Evolutionary conservation across 2,797 vertebrate species (phyloP).

Genomic region (Leptodactylus fallax): DNA sequence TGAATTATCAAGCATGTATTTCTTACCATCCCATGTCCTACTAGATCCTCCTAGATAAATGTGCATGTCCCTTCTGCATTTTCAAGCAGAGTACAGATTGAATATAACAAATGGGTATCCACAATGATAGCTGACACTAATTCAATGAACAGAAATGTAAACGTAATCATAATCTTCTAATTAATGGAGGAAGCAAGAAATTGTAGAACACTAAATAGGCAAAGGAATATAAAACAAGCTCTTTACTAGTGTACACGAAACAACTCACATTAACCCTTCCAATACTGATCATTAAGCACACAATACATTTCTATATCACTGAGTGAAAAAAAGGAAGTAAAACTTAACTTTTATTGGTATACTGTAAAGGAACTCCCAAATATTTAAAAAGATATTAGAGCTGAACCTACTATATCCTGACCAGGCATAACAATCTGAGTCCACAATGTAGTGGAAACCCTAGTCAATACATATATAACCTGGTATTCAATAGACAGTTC

Average conservation of each 20-base stretch:
- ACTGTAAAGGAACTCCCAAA: too few relatives aligned
- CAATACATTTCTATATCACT: too few relatives aligned
- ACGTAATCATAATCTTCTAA: slow-evolving; percentile 68
- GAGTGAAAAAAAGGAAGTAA: too few relatives aligned
- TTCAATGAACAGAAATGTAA: slow-evolving; percentile 69
- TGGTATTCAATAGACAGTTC: too few relatives aligned
- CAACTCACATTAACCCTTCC: not conserved
- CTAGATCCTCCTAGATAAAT: slow-evolving; percentile 66
- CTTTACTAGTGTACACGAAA: not conserved
- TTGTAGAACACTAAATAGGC: slow-evolving; percentile 69
- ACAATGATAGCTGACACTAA: slow-evolving; percentile 74
- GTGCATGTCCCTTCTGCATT: slow-evolving; percentile 66
- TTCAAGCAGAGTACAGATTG: slow-evolving; percentile 65
- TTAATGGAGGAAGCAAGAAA: slow-evolving; percentile 67
- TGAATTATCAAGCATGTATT: slow-evolving; percentile 63
- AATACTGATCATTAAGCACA: too few relatives aligned
- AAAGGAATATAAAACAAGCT: slow-evolving; percentile 64
- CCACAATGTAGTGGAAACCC: too few relatives aligned
- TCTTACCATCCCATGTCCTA: slow-evolving; percentile 60
- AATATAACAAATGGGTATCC: slow-evolving; percentile 70
- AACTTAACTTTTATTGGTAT: too few relatives aligned
- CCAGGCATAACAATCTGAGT: too few relatives aligned
- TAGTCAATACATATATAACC: too few relatives aligned
- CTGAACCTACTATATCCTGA: too few relatives aligned
- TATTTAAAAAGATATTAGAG: too few relatives aligned